Evolutionary conservation across 1,140 invertebrate genomes (phyloP), one percentile per base, ranked within the genome.

Genomic region (Cotesia glomerata): DNA sequence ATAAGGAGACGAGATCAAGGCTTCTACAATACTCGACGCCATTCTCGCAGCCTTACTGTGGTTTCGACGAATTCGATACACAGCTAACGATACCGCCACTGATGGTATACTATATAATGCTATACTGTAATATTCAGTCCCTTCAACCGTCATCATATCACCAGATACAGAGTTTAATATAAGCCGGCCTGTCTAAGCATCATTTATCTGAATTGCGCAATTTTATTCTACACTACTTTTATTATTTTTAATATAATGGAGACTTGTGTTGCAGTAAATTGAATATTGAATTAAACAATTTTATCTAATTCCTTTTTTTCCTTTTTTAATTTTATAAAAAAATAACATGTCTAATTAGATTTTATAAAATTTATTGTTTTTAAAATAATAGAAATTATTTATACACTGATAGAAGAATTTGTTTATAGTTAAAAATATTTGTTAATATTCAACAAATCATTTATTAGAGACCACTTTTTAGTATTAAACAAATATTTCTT

Each of bases 61-160:
- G 67, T 59, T 71, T 71, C 51, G 69, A 63, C 49, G 69, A 71
- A 56, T 71, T 71, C 14, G 59, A 71, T 61, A 51, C 45, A 34
- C 32, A 35, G 39, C 39, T 13, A 62, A 62, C 34, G 59, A 62
- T 62, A 62, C 26, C 59, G 11, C 59, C 11, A 34, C 59, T 62
- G 59, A 58, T 54, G n/a, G n/a, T 14, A 16, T n/a, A 49, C 8
- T 49, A n/a, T 9, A 49, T 49, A 49, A 8, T 49, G 8, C 45
- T 49, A 9, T 49, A 54, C 9, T 54, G 52, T 54, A 14, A 14
- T 14, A 54, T 54, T 14, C n/a, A 9, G 18, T 61, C 32, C 5
- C 58, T 64, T 39, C 35, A 34, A 36, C n/a, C n/a, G 32, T 35
- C 9, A 35, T n/a, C 34, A 69, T 58, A 67, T 63, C 54, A 35